These are phyloP conservation scores for Trissolcus japonicus DNA, from an alignment of 2,888 invertebrate genomes.

Conservation along the genomic window DNA sequence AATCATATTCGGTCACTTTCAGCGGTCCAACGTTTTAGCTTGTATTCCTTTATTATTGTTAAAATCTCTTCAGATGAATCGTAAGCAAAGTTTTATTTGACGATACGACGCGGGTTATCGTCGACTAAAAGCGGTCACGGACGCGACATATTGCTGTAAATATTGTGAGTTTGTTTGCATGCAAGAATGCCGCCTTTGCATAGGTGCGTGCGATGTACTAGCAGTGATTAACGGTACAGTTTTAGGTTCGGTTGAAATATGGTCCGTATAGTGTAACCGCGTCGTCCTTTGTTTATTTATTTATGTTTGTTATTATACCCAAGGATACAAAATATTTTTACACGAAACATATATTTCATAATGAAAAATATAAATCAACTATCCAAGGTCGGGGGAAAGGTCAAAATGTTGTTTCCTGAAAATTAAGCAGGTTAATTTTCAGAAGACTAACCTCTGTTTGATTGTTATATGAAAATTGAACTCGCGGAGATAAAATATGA, in stretches of 20 bases:
- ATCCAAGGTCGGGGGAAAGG: background rate
- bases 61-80: too few relatives aligned
- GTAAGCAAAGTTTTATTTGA: slow-evolving; percentile 20
- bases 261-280: background rate
- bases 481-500: background rate
- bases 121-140: slow-evolving; percentile 42
- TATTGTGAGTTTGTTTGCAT: slow-evolving; percentile 42
- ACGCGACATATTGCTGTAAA: slow-evolving; percentile 43
- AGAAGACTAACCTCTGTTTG: background rate
- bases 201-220: slow-evolving; percentile 10
- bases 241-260: slow-evolving; percentile 29
- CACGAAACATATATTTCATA: background rate
- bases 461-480: background rate
- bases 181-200: slow-evolving; percentile 46
- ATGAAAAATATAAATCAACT: background rate
- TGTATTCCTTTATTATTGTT: too few relatives aligned
- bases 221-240: slow-evolving; percentile 49
- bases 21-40: too few relatives aligned
- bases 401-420: too few relatives aligned
- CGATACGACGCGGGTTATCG: slow-evolving; percentile 22
- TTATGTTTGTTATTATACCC: background rate
- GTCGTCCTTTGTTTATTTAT: background rate
- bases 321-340: background rate
- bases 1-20: too few relatives aligned
- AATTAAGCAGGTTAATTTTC: background rate